Conservation (phyloP, 2,888 invertebrate genomes). For the Protonemura montana region DNA sequence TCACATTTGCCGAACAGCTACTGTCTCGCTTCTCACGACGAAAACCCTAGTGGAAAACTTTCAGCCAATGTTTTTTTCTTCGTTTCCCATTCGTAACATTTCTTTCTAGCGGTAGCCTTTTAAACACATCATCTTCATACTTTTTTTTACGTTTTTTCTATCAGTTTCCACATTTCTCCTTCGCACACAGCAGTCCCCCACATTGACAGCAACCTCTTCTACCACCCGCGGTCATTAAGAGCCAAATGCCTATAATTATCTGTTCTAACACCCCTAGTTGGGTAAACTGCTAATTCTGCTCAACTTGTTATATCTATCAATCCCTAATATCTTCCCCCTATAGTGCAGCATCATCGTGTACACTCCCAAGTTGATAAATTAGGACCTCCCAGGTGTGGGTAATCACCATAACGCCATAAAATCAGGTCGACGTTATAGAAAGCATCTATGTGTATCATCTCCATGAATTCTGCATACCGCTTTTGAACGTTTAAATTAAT, state of each 20-base stretch:
- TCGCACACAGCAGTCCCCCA: conserved; percentile 17
- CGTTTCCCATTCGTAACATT: neutral
- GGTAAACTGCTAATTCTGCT: conserved; percentile 41
- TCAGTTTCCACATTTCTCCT: conserved; percentile 28
- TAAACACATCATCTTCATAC: conserved; percentile 31
- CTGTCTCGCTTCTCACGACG: conserved; percentile 46
- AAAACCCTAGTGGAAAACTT: conserved; percentile 47
- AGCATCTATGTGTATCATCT: neutral
- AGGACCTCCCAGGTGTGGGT: neutral
- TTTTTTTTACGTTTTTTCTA: conserved; percentile 22
- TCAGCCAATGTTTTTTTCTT: conserved; percentile 42
- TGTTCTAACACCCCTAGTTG: conserved; percentile 41
- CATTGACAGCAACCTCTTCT: neutral
- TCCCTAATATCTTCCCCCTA: conserved; percentile 29
- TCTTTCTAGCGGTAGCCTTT: neutral
- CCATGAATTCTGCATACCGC: conserved; percentile 7
- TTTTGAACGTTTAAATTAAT: neutral
- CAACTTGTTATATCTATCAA: conserved; percentile 40
- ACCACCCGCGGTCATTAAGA: conserved; percentile 35
- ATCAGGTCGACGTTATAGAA: neutral
- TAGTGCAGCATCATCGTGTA: conserved; percentile 29
- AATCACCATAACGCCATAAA: neutral
- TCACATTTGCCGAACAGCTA: conserved; percentile 45
- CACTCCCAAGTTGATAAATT: conserved; percentile 14
- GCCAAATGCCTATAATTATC: conserved; percentile 42